Conservation (phyloP, 2,888 invertebrate genomes). For the Lithophane semibrunnea region DNA sequence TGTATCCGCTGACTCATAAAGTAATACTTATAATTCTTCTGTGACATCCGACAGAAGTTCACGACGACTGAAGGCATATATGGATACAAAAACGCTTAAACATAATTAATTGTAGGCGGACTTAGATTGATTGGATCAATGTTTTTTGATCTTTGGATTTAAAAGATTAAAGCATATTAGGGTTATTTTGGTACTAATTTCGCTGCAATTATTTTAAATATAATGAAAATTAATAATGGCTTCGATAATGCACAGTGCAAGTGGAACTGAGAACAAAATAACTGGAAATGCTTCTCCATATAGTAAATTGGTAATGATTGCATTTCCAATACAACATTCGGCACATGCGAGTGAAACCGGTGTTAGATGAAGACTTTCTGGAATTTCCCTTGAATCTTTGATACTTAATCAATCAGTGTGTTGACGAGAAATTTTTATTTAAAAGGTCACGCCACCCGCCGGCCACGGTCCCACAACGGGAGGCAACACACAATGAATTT, state of each 20-base stretch:
- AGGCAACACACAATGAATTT: conserved; percentile 83
- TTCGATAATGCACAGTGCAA: background rate
- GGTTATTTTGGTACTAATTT: background rate
- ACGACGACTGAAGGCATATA: conserved; percentile 33
- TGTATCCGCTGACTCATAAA: conserved; percentile 49
- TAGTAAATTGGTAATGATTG: background rate
- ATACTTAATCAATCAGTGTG: conserved; percentile 69
- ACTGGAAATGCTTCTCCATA: background rate
- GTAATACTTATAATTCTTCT: conserved; percentile 53
- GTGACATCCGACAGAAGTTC: conserved; percentile 55
- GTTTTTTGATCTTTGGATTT: conserved; percentile 32
- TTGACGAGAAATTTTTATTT: conserved; percentile 75
- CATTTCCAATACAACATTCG: background rate
- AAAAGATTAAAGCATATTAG: background rate
- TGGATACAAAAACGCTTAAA: conserved; percentile 52
- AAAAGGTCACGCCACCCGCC: conserved; percentile 75
- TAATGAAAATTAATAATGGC: too few relatives aligned
- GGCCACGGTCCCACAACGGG: conserved; percentile 74
- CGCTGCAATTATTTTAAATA: background rate
- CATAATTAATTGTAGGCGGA: conserved; percentile 57
- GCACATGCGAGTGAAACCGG: background rate
- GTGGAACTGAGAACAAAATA: background rate
- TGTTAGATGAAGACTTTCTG: background rate
- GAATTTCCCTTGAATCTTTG: conserved; percentile 52
- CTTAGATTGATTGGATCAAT: conserved; percentile 50